phyloP scores from a whole-genome alignment of 2,797 vertebrate genomes.

The Labeo calbasu region DNA sequence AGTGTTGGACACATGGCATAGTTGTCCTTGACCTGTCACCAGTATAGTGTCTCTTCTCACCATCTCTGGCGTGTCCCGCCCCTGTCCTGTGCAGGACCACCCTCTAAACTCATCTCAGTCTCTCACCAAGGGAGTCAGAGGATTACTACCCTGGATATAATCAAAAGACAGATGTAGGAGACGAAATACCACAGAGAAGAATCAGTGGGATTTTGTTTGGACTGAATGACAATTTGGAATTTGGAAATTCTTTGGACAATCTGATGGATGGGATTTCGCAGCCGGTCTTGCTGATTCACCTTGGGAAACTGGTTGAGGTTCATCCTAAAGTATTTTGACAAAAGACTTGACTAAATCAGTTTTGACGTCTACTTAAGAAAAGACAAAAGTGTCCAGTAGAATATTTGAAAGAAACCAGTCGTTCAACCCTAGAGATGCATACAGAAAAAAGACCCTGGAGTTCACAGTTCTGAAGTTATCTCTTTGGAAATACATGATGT shows the following conservation, averaged over 20 bases:
- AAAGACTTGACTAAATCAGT: neutral
- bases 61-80: slow-evolving; percentile 6
- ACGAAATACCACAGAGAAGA: neutral
- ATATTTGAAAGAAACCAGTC: neutral
- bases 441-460: neutral
- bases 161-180: slow-evolving; percentile 17
- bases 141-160: slow-evolving; percentile 29
- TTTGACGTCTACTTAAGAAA: neutral
- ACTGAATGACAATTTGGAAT: neutral
- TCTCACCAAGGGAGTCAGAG: slow-evolving; percentile 19
- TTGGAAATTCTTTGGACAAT: neutral
- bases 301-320: neutral
- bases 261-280: neutral
- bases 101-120: slow-evolving; percentile 24
- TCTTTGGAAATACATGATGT: neutral
- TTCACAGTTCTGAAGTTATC: neutral
- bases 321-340: neutral
- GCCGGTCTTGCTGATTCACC: neutral
- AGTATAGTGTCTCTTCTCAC: neutral
- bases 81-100: slow-evolving; percentile 30
- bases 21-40: slow-evolving; percentile 21
- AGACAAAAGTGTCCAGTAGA: neutral
- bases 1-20: neutral
- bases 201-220: neutral
- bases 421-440: neutral